Evolutionary conservation across 2,797 vertebrate genomes (phyloP), one percentile per base, ranked within the genome.

Genomic region (Hippoglossus hippoglossus): DNA sequence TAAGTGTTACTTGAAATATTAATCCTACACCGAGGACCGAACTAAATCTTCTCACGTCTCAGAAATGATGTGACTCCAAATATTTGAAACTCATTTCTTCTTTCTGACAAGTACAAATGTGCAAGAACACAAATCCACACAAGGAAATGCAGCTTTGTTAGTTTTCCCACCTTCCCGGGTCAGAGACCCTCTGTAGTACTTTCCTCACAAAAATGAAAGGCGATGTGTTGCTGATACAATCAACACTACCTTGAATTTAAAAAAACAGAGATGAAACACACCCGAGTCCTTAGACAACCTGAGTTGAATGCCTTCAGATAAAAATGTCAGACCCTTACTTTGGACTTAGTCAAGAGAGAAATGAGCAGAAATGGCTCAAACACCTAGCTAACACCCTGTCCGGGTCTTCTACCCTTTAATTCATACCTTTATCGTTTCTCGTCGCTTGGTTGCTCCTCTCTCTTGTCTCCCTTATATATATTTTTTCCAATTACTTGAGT

Each of bases 401-500:
- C 22, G 11, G 78, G 65, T 76, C 50, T 66, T 62, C 79, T 75
- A 82, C 78, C 79, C 85, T 89, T 92, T 86, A 84, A 89, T 93
- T 90, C 59, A 57, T 68, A 77, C 62, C 78, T 86, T 94, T 91
- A 87, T 93, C 87, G 21, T 66, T 79, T 67, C 76, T 81, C 11
- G 75, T 66, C 74, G 80, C 87, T 83, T 82, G 77, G 88, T 88
- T 84, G 85, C 71, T 84, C 67, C 53, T 67, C 74, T 84, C 73
- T 76, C 83, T 84, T 81, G 58, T 86, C 76, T 84, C 52, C 57
- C 68, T 77, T 89, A 77, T 88, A 75, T 83, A 61, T 84, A 58
- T 44, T 71, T 77, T 77, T 82, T 85, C 82, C 84, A 90, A 89
- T 92, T 91, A 91, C 85, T 84, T 75, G 84, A 86, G 88, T 87